Evolutionary conservation across 64 coral and sea anemone genomes (phyloP).

Genomic region (Pachyseris speciosa): DNA sequence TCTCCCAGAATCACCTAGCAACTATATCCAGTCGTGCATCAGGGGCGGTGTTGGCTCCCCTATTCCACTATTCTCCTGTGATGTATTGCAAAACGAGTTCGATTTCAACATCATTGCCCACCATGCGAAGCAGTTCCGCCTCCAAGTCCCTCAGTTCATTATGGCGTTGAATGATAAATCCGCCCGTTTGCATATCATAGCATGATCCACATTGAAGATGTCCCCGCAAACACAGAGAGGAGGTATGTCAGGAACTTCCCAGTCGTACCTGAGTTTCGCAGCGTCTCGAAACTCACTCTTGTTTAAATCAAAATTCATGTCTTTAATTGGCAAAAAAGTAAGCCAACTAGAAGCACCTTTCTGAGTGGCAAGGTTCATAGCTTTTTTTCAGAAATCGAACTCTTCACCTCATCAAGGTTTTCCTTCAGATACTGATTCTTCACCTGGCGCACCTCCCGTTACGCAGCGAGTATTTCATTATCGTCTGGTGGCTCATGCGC

Average conservation of each 20-base stretch:
- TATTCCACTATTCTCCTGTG: not conserved
- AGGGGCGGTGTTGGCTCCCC: not conserved
- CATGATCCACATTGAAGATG: not conserved
- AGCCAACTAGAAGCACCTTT: conserved; percentile 68
- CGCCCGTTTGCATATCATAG: not conserved
- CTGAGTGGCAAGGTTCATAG: conserved; percentile 1
- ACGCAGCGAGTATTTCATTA: not conserved
- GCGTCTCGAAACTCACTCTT: conserved; percentile 16
- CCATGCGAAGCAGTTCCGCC: not conserved
- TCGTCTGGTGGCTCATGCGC: conserved; percentile 44
- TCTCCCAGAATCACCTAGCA: not conserved
- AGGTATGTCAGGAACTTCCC: not conserved
- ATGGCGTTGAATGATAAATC: conserved; percentile 22
- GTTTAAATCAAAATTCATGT: conserved; percentile 32
- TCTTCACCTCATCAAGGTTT: not conserved
- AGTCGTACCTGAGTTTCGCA: not conserved
- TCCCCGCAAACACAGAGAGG: not conserved
- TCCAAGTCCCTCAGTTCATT: conserved; percentile 1
- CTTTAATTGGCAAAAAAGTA: conserved; percentile 33
- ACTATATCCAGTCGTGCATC: not conserved
- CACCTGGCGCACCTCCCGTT: not conserved
- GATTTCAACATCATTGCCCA: not conserved
- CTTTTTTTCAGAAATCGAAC: too few species aligned
- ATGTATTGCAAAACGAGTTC: not conserved
- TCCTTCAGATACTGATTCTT: conserved; percentile 4